These are phyloP conservation scores for Scaptodrosophila latifasciaeformis DNA, from an alignment of 2,888 invertebrate species.

Conservation along the genomic window DNA sequence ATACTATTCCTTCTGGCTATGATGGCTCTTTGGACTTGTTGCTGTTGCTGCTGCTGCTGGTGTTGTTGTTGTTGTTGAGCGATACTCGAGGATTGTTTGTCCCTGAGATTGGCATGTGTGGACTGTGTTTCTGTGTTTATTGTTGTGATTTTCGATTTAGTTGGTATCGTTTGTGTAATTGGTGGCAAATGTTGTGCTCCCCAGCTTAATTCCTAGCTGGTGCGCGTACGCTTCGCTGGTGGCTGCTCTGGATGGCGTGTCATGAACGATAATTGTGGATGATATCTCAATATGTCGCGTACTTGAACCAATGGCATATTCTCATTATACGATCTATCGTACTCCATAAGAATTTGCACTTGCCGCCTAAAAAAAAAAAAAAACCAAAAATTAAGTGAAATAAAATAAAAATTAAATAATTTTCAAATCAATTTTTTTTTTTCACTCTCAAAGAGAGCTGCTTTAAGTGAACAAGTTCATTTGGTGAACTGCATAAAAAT, in stretches of 20 bases:
- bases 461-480: too few relatives aligned
- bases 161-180: constrained; percentile 53
- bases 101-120: constrained; percentile 32
- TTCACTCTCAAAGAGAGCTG: too few relatives aligned
- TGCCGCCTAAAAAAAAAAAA: constrained; percentile 78
- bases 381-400: neutral
- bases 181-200: constrained; percentile 74
- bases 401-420: neutral
- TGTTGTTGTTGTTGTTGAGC: constrained; percentile 23
- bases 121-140: constrained; percentile 20
- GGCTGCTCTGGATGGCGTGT: constrained; percentile 76
- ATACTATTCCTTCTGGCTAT: constrained; percentile 15
- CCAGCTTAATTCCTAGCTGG: constrained; percentile 76
- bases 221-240: constrained; percentile 73
- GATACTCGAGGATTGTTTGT: constrained; percentile 4
- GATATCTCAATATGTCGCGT: constrained; percentile 87
- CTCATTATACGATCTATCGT: constrained; percentile 84
- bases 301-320: constrained; percentile 87
- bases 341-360: constrained; percentile 84
- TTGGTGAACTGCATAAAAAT: too few relatives aligned
- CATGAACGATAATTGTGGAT: constrained; percentile 93
- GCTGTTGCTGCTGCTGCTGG: too few relatives aligned
- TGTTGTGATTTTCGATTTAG: constrained; percentile 45
- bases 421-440: neutral
- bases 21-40: constrained; percentile 20